Conservation (phyloP, 2,113 vertebrate species). For the Lasiurus cinereus region DNA sequence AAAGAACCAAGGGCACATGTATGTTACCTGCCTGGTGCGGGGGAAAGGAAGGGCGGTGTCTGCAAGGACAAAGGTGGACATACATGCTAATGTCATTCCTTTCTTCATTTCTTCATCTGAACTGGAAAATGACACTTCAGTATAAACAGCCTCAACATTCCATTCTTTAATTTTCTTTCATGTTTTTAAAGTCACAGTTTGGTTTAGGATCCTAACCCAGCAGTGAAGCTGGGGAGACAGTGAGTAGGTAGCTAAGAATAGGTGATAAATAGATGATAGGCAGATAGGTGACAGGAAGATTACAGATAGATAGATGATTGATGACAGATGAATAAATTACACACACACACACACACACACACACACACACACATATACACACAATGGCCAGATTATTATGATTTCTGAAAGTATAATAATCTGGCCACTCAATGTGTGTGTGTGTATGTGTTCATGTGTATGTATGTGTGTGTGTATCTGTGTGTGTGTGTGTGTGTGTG, state of each 20-base stretch:
- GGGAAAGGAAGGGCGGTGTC: fast-evolving
- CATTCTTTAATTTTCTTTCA: not conserved
- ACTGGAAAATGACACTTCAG: not conserved
- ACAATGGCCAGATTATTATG: no score
- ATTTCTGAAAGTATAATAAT: no score
- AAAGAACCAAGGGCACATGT: not conserved
- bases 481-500: no score
- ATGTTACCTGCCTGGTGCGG: not conserved
- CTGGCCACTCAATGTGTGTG: no score
- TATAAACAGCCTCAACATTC: not conserved
- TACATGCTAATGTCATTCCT: not conserved
- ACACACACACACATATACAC: no score
- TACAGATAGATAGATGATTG: not conserved
- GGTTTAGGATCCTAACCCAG: not conserved
- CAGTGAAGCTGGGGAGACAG: not conserved
- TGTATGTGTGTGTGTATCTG: no score
- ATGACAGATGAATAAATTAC: not conserved
- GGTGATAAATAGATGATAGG: not conserved
- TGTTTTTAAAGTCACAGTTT: not conserved
- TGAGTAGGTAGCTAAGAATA: not conserved
- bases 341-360: no score
- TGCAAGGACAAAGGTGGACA: not conserved
- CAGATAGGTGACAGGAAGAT: not conserved
- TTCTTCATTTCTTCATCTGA: not conserved
- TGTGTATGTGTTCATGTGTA: no score